Conservation (phyloP, 2,888 invertebrate species). For the Drosophila multiciliata region DNA sequence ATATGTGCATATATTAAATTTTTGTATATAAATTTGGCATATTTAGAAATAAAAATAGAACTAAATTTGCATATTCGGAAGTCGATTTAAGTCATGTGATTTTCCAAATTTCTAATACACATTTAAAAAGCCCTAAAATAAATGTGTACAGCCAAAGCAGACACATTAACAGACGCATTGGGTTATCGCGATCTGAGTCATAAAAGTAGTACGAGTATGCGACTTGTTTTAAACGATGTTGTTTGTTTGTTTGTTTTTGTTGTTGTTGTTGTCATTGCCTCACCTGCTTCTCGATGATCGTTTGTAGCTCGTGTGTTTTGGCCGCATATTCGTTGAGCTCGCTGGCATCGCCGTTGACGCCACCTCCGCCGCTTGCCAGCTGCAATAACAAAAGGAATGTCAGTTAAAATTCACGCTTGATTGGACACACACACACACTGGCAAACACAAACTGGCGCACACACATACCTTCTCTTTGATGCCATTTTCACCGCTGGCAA, state of each 20-base stretch:
- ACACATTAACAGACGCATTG: not conserved
- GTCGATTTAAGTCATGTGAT: not conserved
- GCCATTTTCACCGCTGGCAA: conserved; percentile 91
- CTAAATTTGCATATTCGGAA: not conserved
- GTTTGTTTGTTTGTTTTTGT: conserved; percentile 1
- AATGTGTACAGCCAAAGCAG: not conserved
- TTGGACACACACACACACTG: conserved; percentile 18
- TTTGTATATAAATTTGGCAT: not conserved
- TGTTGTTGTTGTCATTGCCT: conserved; percentile 23
- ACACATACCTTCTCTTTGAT: conserved; percentile 86
- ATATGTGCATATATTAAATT: not conserved
- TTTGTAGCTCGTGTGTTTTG: conserved; percentile 92
- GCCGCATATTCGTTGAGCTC: conserved; percentile 84
- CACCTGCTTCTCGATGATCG: conserved; percentile 95
- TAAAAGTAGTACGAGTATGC: conserved; percentile 9
- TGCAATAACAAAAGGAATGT: conserved; percentile 49
- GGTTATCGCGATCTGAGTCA: conserved; percentile 29
- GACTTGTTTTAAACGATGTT: conserved; percentile 23
- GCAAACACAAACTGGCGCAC: not conserved
- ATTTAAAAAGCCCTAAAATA: not conserved
- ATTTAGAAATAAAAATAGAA: not conserved
- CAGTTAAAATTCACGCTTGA: conserved; percentile 47
- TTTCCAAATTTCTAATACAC: not conserved
- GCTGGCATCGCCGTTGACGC: conserved; percentile 83
- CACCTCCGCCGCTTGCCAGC: conserved; percentile 61